Base-by-base conservation (phyloP, 2,888 invertebrate species). In the Thecocarcelia acutangulata region DNA sequence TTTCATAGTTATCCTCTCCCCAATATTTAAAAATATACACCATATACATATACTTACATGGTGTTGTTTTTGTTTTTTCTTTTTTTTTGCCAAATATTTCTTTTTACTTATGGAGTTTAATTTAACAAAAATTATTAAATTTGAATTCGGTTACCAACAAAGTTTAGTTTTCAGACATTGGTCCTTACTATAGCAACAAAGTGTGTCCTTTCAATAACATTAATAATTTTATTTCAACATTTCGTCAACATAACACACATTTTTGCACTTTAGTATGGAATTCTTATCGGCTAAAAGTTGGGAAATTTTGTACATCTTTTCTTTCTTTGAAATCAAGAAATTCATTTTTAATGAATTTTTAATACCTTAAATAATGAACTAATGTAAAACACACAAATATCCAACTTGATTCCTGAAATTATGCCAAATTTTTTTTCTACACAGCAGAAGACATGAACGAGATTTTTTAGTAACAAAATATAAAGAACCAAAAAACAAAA, bases 341-440 rank as follows among this genome's bases (percentile, higher is more conserved):
- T 11, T 9, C 17, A 40, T 58, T 59, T 59, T 9, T 24, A 59
- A 70, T 40, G 17, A 58, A 9, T 33, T 70, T 40, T 50, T 42
- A 52, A 54, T 21, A 64, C 28, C n/a, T 21, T 21, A 21, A 73
- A 1, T 33, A 13, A n/a, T 15, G 37, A n/a, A 59, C 50, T 68
- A 59, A 78, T 40, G 37, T 56, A 75, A 63, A 68, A 72, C 66
- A 81, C 69, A 82, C 40, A 78, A 74, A 68, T 54, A 70, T 74
- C 73, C 74, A 82, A 82, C 82, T 70, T 78, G 84, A 84, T 84
- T 85, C 83, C 85, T 85, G 84, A 83, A 85, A 80, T 84, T 80
- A 83, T 84, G 85, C 85, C 85, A 85, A 85, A 85, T 84, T 85
- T 83, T 84, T 33, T 84, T 83, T 80, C 52, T 73, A 81, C 78